phyloP scores from a whole-genome alignment of 2,888 invertebrate species.

The Amphipyra tragopoginis region DNA sequence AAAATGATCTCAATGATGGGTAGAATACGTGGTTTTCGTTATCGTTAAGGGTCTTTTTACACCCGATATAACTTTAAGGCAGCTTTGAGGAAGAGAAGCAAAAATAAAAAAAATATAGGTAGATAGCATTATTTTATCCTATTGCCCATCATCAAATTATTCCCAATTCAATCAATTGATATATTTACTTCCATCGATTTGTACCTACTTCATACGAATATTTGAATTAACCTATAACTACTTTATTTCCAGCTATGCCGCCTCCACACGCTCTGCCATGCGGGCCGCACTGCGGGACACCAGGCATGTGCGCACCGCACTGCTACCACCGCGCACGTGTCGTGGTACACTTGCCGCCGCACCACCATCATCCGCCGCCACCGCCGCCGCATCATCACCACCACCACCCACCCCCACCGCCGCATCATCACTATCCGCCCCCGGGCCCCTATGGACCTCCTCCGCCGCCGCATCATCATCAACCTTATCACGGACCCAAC shows the following conservation, averaged over 20 bases:
- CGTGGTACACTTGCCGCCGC: slow-evolving; percentile 47
- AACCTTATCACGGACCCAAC: slow-evolving; percentile 31
- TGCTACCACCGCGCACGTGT: slow-evolving; percentile 66
- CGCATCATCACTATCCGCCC: slow-evolving; percentile 45
- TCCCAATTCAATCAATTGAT: too few species aligned
- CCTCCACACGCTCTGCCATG: slow-evolving; percentile 77
- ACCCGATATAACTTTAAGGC: too few species aligned
- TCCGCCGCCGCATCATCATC: slow-evolving; percentile 35
- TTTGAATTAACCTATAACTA: background rate
- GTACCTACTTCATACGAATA: background rate
- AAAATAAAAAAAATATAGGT: too few species aligned
- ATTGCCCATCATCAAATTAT: too few species aligned
- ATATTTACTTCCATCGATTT: too few species aligned
- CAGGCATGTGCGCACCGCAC: slow-evolving; percentile 72
- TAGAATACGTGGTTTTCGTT: too few species aligned
- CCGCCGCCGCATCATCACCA: slow-evolving; percentile 40
- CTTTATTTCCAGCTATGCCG: slow-evolving; percentile 73
- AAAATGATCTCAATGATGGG: too few species aligned
- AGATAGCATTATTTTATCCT: too few species aligned
- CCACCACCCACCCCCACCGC: slow-evolving; percentile 53
- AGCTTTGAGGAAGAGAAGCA: too few species aligned
- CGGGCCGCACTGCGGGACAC: slow-evolving; percentile 76
- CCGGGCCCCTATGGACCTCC: slow-evolving; percentile 44
- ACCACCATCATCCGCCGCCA: slow-evolving; percentile 37
- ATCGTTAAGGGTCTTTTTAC: too few species aligned